Base-by-base conservation (phyloP, 2,888 invertebrate genomes). In the Chrysina gloriosa region DNA sequence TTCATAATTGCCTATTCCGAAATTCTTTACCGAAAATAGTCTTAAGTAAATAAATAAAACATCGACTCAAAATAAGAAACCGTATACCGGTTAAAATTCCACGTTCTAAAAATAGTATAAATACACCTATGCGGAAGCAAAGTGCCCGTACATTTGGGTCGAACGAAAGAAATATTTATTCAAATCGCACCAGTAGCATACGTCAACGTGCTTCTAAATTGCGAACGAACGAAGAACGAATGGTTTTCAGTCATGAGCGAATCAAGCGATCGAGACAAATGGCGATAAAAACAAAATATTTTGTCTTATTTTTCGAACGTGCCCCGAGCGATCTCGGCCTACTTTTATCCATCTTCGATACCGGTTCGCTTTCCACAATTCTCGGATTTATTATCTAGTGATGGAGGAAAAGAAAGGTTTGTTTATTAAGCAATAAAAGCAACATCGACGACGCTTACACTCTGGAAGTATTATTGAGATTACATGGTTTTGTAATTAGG, bases 131-230 rank as follows among this genome's bases (percentile, higher is more conserved):
- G 52, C 52, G 58, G 39, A 39, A 58, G 27, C 58, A 14, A 31
- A 5, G 21, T n/a, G 21, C n/a, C n/a, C 7, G 5, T 54, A 31
- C 25, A 58, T 39, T 25, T 42, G 27, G 58, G 25, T 42, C 58
- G 39, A 39, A 58, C 39, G 25, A 42, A n/a, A n/a, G n/a, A n/a
- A 58, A 58, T 58, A 58, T 58, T 58, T 58, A 58, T 58, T 58
- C 39, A 58, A 58, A 42, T 58, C 58, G 42, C 14, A 2, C n/a
- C n/a, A n/a, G n/a, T n/a, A n/a, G 16, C 42, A 14, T 58, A 39
- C 58, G 39, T 58, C 42, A 58, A 39, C 42, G 14, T 9, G 25
- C 11, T 14, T 58, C 14, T 6, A 29, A 58, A 39, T 16, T 39
- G 14, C 4, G 42, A 23, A 52, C 14, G 31, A 52, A 39, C 14